phyloP scores from a whole-genome alignment of 2,113 vertebrate species.

The Thamnophis sirtalis region DNA sequence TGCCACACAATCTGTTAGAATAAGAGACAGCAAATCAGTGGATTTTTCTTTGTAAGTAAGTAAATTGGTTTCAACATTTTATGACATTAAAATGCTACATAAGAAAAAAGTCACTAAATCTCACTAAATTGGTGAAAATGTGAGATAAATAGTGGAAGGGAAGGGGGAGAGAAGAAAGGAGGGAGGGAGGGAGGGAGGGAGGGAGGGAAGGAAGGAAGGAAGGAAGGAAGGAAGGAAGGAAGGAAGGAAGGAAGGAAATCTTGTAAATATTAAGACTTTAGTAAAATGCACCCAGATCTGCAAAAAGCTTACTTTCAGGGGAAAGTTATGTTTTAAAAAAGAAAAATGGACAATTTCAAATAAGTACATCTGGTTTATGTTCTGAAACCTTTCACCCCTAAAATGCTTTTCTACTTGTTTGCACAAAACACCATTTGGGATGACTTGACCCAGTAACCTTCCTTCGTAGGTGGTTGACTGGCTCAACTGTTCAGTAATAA shows the following conservation, averaged over 20 bases:
- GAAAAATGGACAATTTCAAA: constrained; percentile 69
- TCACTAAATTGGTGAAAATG: constrained; percentile 28
- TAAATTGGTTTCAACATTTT: constrained; percentile 19
- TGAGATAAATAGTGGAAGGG: constrained; percentile 13
- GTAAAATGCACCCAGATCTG: constrained; percentile 41
- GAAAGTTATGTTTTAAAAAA: constrained; percentile 55
- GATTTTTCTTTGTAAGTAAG: constrained; percentile 8
- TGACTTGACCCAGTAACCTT: constrained; percentile 68
- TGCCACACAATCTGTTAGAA: constrained; percentile 15
- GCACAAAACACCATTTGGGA: constrained; percentile 71
- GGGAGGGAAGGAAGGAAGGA: too few species aligned
- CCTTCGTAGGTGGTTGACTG: constrained; percentile 65
- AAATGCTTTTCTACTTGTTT: constrained; percentile 71
- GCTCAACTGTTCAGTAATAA: constrained; percentile 64
- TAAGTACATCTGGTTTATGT: constrained; percentile 78
- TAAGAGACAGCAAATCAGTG: constrained; percentile 2
- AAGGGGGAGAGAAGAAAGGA: not conserved
- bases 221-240: too few species aligned
- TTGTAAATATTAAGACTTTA: not conserved
- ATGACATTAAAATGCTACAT: constrained; percentile 18
- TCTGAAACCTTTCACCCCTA: constrained; percentile 71
- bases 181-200: too few species aligned
- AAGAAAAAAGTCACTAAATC: constrained; percentile 6
- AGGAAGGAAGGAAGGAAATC: too few species aligned
- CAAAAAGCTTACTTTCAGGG: constrained; percentile 55